Conservation (phyloP, 2,888 invertebrate species). For the Cantharis nigra region DNA sequence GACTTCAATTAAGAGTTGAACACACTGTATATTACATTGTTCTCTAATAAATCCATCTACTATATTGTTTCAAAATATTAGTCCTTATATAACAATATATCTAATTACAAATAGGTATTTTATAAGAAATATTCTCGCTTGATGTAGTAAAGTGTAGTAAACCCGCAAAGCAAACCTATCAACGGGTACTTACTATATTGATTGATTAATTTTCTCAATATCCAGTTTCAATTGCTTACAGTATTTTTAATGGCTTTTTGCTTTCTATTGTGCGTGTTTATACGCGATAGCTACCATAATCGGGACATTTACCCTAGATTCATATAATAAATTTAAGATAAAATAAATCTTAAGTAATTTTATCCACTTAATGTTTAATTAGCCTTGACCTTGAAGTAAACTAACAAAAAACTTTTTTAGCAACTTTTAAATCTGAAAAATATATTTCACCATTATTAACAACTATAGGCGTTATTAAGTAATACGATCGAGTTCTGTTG, state of each 20-base stretch:
- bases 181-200: neutral
- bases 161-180: neutral
- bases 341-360: neutral
- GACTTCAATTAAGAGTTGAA: neutral
- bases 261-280: neutral
- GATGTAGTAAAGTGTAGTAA: neutral
- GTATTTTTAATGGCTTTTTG: neutral
- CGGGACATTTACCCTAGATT: neutral
- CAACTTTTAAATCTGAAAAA: neutral
- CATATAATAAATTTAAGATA: neutral
- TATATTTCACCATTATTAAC: too few relatives aligned
- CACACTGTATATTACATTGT: neutral
- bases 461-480: neutral
- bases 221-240: slow-evolving; percentile 4
- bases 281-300: neutral
- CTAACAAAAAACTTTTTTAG: neutral
- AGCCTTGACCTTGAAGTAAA: neutral
- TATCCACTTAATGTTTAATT: neutral
- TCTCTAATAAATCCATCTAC: neutral
- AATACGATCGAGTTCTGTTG: neutral
- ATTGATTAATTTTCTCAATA: neutral
- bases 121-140: neutral
- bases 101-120: neutral
- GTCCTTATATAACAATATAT: neutral
- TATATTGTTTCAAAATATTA: neutral